Percentiles rank a stretch among this genome's conserved stretches.
phyloP scores from a whole-genome alignment of 2,113 vertebrate genomes.

The Carlito syrichta region DNA sequence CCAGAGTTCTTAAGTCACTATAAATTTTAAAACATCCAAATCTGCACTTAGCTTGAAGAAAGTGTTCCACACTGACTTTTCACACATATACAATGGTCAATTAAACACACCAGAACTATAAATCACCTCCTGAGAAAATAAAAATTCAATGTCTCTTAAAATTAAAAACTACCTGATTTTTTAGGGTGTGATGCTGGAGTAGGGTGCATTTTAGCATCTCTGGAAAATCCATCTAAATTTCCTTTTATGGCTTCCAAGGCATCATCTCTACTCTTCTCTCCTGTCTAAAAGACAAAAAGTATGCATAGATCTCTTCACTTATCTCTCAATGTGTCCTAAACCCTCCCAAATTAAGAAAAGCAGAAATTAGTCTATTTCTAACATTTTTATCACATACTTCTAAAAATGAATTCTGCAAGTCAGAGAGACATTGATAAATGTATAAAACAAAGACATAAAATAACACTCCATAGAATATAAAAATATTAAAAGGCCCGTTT shows the following conservation, averaged over 20 bases:
- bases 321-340: background rate
- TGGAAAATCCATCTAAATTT: constrained; percentile 97
- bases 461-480: background rate
- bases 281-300: constrained; percentile 84
- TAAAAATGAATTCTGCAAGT: constrained; percentile 11
- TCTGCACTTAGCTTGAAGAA: constrained; percentile 21
- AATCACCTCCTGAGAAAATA: constrained; percentile 12
- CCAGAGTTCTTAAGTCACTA: background rate
- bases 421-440: background rate
- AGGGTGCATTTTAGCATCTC: constrained; percentile 98
- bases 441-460: constrained; percentile 12
- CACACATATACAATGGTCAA: background rate
- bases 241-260: constrained; percentile 99
- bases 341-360: background rate
- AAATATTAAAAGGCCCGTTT: background rate
- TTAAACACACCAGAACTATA: background rate
- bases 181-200: constrained; percentile 92
- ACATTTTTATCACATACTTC: background rate
- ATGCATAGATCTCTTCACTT: background rate
- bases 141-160: constrained; percentile 11
- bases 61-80: background rate
- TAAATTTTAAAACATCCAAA: constrained; percentile 43
- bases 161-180: constrained; percentile 90
- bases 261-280: constrained; percentile 97
- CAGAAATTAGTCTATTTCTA: background rate